Percentiles rank a stretch among this genome's conserved stretches.
These are phyloP conservation scores for Piprites chloris DNA, from an alignment of 2,113 vertebrate genomes.

Conservation along the genomic window DNA sequence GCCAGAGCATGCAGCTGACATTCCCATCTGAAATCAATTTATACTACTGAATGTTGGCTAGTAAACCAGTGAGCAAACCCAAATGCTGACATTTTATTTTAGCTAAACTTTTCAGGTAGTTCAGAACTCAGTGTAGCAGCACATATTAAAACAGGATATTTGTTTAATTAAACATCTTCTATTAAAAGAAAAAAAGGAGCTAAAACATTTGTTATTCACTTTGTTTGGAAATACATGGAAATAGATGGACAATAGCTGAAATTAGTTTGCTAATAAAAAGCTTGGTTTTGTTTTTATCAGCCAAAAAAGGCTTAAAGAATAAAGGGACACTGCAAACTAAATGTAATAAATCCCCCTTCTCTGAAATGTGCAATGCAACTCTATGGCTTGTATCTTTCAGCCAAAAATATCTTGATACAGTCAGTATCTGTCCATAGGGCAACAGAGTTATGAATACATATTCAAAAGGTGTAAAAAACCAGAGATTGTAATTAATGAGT, in stretches of 20 bases:
- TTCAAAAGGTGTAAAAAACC: neutral
- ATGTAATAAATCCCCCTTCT: neutral
- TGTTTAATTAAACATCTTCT: neutral
- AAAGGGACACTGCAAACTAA: neutral
- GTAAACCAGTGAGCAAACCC: neutral
- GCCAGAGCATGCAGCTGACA: conserved; percentile 10
- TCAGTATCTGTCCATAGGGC: neutral
- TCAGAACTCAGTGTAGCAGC: neutral
- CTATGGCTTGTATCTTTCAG: neutral
- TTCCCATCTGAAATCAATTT: conserved; percentile 22
- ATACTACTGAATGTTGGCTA: neutral
- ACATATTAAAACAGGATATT: neutral
- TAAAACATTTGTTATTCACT: neutral
- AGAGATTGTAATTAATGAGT: neutral
- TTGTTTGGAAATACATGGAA: neutral
- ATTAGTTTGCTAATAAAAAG: neutral
- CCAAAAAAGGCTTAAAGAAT: neutral
- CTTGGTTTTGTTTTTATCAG: neutral
- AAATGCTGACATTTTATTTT: conserved; percentile 23
- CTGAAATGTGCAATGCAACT: neutral
- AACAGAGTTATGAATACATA: neutral
- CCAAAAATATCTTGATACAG: neutral
- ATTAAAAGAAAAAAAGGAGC: neutral
- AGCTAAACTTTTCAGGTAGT: neutral
- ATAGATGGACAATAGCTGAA: neutral